Conservation (phyloP, 2,113 vertebrate genomes). For the Elephantulus edwardii region DNA sequence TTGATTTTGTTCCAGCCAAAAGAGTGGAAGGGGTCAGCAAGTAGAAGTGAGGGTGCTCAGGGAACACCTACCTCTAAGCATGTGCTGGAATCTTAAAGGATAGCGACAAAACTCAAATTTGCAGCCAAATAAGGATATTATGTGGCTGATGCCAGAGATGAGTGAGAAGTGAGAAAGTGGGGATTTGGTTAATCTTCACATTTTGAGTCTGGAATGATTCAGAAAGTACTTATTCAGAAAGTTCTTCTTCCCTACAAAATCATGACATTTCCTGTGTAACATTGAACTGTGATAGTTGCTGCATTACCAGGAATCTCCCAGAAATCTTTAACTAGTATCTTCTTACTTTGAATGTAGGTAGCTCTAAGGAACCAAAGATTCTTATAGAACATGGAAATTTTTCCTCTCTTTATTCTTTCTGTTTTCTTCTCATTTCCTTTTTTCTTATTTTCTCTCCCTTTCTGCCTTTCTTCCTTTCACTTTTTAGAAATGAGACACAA, state of each 20-base stretch:
- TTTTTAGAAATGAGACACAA: background rate
- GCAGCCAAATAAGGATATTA: background rate
- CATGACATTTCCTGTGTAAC: background rate
- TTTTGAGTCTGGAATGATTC: background rate
- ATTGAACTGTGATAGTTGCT: fast-evolving
- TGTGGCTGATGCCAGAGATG: background rate
- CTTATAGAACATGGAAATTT: background rate
- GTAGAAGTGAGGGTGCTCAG: too few species aligned
- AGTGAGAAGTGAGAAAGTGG: background rate
- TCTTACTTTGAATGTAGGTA: background rate
- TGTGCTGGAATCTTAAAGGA: too few species aligned
- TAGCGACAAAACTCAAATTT: too few species aligned
- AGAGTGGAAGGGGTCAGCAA: too few species aligned
- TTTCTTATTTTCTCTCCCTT: background rate
- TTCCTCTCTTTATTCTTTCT: background rate
- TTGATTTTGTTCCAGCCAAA: too few species aligned
- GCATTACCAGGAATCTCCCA: background rate
- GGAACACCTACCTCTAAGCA: too few species aligned
- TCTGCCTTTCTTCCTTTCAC: background rate
- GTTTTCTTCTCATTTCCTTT: background rate
- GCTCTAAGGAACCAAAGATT: background rate
- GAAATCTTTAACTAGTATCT: background rate
- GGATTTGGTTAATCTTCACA: background rate
- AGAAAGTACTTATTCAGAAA: background rate
- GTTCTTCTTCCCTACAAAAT: background rate